Evolutionary conservation across 2,888 invertebrate species (phyloP).

Genomic region (Drosophila seclusa): DNA sequence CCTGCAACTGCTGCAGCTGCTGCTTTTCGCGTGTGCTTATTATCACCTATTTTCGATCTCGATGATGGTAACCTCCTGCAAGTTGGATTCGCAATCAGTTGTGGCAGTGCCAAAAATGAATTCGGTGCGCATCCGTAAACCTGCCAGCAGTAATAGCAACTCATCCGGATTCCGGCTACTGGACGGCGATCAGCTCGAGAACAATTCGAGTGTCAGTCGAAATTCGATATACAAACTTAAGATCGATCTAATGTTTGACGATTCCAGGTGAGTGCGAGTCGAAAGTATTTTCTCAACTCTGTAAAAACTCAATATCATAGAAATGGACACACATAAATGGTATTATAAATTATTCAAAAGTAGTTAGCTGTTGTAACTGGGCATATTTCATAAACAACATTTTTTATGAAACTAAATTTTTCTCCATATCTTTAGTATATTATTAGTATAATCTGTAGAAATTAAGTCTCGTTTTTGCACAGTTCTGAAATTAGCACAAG

Average conservation of each 20-base stretch:
- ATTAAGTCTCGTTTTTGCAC: background rate
- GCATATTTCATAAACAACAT: background rate
- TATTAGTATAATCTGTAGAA: background rate
- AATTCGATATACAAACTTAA: conserved; percentile 92
- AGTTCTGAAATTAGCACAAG: background rate
- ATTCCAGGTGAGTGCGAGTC: conserved; percentile 86
- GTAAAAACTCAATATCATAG: background rate
- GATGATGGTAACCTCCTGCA: conserved; percentile 85
- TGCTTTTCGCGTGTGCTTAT: conserved; percentile 38
- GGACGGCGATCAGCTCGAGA: conserved; percentile 84
- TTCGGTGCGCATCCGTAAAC: conserved; percentile 75
- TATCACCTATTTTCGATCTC: conserved; percentile 8
- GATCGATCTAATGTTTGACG: conserved; percentile 94
- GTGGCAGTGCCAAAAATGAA: conserved; percentile 83
- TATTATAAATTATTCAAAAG: background rate
- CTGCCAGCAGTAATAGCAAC: conserved; percentile 80
- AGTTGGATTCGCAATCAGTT: conserved; percentile 81
- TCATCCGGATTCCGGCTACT: conserved; percentile 85
- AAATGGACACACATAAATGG: background rate
- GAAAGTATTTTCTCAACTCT: background rate
- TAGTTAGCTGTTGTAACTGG: background rate
- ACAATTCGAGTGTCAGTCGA: conserved; percentile 84
- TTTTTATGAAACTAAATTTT: background rate
- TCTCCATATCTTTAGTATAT: background rate
- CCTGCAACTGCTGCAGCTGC: conserved; percentile 1